These are phyloP conservation scores for Watsonalla binaria DNA, from an alignment of 2,888 invertebrate genomes.

Conservation along the genomic window DNA sequence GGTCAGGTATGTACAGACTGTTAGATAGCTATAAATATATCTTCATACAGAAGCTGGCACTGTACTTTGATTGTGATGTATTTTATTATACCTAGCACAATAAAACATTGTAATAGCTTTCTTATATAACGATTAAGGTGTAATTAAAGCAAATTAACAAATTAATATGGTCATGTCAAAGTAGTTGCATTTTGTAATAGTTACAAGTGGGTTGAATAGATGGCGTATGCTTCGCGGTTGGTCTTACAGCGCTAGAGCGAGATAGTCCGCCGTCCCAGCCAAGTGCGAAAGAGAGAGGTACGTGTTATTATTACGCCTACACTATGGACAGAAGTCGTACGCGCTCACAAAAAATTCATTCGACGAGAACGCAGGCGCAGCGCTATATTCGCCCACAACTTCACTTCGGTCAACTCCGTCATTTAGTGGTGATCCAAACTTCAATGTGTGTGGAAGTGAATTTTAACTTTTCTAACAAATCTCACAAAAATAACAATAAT, in stretches of 20 bases:
- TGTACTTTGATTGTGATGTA: too few relatives aligned
- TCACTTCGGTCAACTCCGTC: constrained; percentile 75
- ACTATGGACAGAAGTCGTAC: constrained; percentile 68
- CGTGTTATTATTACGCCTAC: constrained; percentile 71
- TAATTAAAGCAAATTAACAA: neutral
- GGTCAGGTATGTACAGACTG: too few relatives aligned
- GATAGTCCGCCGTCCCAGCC: constrained; percentile 16
- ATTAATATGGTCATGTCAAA: neutral
- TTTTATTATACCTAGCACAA: neutral
- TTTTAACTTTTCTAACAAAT: constrained; percentile 77
- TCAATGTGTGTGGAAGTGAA: constrained; percentile 77
- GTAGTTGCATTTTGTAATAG: constrained; percentile 18
- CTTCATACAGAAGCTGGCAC: too few relatives aligned
- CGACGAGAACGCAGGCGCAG: constrained; percentile 70
- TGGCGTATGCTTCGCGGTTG: constrained; percentile 51
- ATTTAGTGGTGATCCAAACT: constrained; percentile 76
- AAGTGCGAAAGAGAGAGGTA: constrained; percentile 53
- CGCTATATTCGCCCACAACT: constrained; percentile 76
- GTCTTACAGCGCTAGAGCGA: constrained; percentile 34
- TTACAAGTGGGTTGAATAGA: constrained; percentile 54
- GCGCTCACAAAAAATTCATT: constrained; percentile 71
- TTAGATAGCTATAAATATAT: too few relatives aligned
- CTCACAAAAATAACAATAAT: constrained; percentile 76
- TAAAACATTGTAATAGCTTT: neutral
- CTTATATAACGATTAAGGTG: neutral